Base-by-base conservation (phyloP, 2,797 vertebrate species). In the Sciaenops ocellatus region DNA sequence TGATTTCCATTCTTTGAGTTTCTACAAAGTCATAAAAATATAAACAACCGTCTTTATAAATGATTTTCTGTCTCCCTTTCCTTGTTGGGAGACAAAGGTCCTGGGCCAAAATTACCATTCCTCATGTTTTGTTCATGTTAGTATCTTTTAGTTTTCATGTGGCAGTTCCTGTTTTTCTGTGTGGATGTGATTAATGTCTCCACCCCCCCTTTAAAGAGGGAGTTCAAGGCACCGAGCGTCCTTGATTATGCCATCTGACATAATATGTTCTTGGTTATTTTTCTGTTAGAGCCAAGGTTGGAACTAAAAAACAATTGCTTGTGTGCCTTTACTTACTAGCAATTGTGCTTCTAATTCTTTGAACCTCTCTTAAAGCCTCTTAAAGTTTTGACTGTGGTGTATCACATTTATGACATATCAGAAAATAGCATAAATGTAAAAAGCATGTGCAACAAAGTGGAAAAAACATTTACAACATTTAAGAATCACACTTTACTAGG, bases 151-250 rank as follows among this genome's bases (percentile, higher is more conserved):
- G 6, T 56, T 52, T 34, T 22, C 2, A 0, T 56, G 34, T 22
- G 41, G 61, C 20, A n/a, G 24, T 67, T 57, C 51, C 5, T 65
- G 28, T 69, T 65, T 54, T 46, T 56, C 62, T 26, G 50, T 26
- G 10, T 24, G 55, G 24, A 38, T 18, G 5, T 61, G 47, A 69
- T 59, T 38, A 18, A 42, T 60, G 52, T 64, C 57, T 24, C 28
- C 42, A 2, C 17, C 47, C 44, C 2, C 30, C 22, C 47, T 30
- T 66, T 41, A 3, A 24, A 24, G 20, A 74, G 24, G 34, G 9
- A 22, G n/a, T 61, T 69, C 5, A n/a, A 24, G 22, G 4, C 13
- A 20, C 4, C 0, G 20, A 16, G 17, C 22, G 48, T 57, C 12
- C 20, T 28, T 57, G 9, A 30, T 57, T 16, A 10, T 17, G 17